Base-by-base conservation (phyloP, 2,113 vertebrate species). In the Cebus imitator region DNA sequence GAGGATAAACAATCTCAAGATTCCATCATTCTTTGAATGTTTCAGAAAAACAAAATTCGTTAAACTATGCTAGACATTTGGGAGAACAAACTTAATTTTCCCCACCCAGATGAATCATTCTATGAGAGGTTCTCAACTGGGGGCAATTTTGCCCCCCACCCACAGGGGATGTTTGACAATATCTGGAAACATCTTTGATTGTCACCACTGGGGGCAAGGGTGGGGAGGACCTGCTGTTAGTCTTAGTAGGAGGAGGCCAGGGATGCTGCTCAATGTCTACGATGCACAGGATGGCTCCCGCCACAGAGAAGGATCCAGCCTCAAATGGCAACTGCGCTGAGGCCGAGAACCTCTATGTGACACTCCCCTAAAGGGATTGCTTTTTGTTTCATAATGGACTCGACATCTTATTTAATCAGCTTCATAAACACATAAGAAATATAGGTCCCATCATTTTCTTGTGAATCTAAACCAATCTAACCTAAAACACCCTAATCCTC, bases 221-320 rank as follows among this genome's bases (percentile, higher is more conserved):
- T 14, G 23, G 3, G 3, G 27, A 17, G 13, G 21, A 13, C 13
- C 57, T 6, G 20, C 9, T 43, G 0, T 57, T 13, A 11, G 23
- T 12, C 2, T 5, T 1, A 1, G 4, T 3, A 43, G 8, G 61
- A 2, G 1, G 58, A 72, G 37, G 23, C 45, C 84, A 9, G 30
- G 37, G 43, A 2, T 0, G 4, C 21, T 8, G 14, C 30, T 14
- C 6, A 13, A 8, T 0, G 0, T 16, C 72, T 6, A 0, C 16
- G 1, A 5, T 0, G 13, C n/a, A 16, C 30, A 30, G 9, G 3
- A 35, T 8, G 25, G 30, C 11, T 11, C 13, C 45, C 25, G 9
- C 2, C 2, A 9, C 11, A 0, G 37, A 30, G 14, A 35, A 20
- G 0, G 5, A 13, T 4, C 32, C 12, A 1, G 5, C 45, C 40